Conservation (phyloP, 2,888 invertebrate species). For the Megalurothrips usitatus region DNA sequence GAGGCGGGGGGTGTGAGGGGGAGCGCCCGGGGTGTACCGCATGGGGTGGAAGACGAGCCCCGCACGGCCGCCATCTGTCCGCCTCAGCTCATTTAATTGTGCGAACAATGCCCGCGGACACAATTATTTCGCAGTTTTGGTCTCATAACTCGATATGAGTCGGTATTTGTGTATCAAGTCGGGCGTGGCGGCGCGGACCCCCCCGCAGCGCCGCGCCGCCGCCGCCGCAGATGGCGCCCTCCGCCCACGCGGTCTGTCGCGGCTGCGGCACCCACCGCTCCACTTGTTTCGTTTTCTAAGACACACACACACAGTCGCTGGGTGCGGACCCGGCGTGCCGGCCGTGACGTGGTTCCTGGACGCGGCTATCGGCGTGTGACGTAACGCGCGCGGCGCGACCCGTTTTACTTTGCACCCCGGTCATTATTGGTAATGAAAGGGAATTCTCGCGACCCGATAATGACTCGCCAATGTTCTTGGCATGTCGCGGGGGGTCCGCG, state of each 20-base stretch:
- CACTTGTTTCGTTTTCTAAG: too few species aligned
- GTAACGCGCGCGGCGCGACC: too few species aligned
- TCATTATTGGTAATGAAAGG: background rate
- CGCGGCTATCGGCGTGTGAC: too few species aligned
- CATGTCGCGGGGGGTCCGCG: background rate
- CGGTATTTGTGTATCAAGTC: background rate
- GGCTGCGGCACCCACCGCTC: too few species aligned
- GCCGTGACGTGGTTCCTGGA: too few species aligned
- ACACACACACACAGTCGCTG: too few species aligned
- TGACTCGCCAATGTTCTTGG: constrained; percentile 11
- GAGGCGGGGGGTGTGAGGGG: background rate
- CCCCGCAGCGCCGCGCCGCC: background rate
- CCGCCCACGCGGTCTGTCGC: constrained; percentile 14
- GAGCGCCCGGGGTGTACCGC: background rate
- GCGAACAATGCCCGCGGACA: constrained; percentile 23
- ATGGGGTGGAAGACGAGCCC: background rate
- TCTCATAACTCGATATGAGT: constrained; percentile 14
- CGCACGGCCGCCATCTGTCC: background rate
- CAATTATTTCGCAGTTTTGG: constrained; percentile 25
- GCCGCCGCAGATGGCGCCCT: background rate
- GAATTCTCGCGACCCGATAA: constrained; percentile 5
- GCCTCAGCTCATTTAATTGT: constrained; percentile 13
- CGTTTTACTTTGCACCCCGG: too few species aligned
- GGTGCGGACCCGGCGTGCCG: too few species aligned
- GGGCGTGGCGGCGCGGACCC: too few species aligned